phyloP scores from a whole-genome alignment of 2,113 vertebrate genomes.

The Guaruba guarouba region DNA sequence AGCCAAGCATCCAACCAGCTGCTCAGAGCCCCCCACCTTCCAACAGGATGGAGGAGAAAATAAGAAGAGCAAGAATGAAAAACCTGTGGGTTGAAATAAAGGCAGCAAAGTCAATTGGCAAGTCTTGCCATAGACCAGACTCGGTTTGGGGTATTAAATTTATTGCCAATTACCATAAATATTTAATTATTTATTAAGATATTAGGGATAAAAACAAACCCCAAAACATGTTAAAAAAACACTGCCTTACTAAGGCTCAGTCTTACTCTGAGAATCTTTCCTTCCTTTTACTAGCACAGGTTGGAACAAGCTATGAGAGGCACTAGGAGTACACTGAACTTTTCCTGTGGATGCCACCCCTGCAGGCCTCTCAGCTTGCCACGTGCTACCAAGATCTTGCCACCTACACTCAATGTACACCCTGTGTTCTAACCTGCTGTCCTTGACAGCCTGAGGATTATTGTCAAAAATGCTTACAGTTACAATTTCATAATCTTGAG shows the following conservation, averaged over 20 bases:
- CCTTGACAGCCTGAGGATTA: neutral
- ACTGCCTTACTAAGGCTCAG: neutral
- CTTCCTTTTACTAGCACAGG: neutral
- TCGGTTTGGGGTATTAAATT: neutral
- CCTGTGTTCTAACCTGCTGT: neutral
- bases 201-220: rapidly evolving
- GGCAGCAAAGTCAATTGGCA: neutral
- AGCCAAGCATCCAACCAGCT: neutral
- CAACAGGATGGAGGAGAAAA: neutral
- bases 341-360: neutral
- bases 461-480: neutral
- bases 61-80: neutral
- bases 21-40: rapidly evolving
- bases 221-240: neutral
- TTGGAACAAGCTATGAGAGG: neutral
- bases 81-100: neutral
- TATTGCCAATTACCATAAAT: neutral
- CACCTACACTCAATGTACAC: rapidly evolving
- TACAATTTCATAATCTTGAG: neutral
- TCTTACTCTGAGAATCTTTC: neutral
- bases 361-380: rapidly evolving
- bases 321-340: neutral
- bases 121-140: neutral
- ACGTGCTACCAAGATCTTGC: neutral
- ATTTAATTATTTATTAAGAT: neutral